Conservation (phyloP, 2,113 vertebrate species). For the Ochotona princeps region DNA sequence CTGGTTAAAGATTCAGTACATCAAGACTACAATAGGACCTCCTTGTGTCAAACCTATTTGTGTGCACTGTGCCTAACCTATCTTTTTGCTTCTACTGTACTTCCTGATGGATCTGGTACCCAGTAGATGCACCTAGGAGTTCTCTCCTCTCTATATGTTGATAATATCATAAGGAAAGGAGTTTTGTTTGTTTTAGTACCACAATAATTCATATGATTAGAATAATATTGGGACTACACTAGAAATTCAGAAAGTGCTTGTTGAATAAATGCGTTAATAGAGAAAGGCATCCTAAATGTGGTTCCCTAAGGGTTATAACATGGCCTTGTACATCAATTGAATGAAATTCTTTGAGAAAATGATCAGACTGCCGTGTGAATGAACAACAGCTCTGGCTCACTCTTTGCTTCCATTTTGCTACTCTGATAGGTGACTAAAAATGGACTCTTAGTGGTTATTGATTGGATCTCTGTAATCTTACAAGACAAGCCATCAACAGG, state of each 20-base stretch:
- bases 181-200: background rate
- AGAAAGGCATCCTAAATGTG: background rate
- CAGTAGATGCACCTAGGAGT: background rate
- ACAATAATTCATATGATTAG: background rate
- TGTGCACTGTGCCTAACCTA: background rate
- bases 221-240: background rate
- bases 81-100: background rate
- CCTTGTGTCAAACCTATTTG: background rate
- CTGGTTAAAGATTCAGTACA: background rate
- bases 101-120: background rate
- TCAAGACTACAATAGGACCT: background rate
- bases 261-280: background rate
- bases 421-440: background rate
- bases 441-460: background rate
- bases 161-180: background rate
- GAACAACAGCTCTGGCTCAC: background rate
- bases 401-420: background rate
- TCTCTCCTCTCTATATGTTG: background rate
- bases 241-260: conserved; percentile 6
- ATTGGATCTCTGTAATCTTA: background rate
- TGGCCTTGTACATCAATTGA: background rate
- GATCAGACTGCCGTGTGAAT: background rate
- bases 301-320: background rate
- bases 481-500: background rate
- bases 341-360: background rate